Base-by-base conservation (phyloP, 2,888 invertebrate species). In the Lasioglossum oenotherae region DNA sequence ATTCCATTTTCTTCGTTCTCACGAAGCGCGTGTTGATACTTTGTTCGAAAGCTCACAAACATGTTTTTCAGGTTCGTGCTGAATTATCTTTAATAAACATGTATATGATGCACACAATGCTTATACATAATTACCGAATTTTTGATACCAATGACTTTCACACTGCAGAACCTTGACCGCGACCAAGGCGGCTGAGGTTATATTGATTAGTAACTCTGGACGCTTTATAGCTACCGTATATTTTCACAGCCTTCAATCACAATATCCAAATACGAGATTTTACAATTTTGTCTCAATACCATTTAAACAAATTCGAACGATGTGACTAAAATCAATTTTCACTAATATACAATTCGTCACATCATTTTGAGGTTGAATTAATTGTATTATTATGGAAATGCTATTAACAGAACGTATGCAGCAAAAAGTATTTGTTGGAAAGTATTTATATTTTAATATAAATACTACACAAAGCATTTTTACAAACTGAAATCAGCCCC, bases 141-240 rank as follows among this genome's bases (percentile, higher is more conserved):
- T 78, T 77, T 27, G 72, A n/a, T 35, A 27, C 38, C 38, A 41
- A 5, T 72, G 53, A 35, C 82, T 76, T 81, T 85, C 49, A 41
- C 16, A 44, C 14, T 73, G 57, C 4, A 12, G 53, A 69, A 76
- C 87, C 81, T 82, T 88, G 90, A 86, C 77, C 83, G 74, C 69
- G 46, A 78, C 72, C 74, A 83, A 89, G 35, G 46, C 74, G 53
- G 38, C 27, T 35, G 27, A 81, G 69, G 35, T 71, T 72, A 38
- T 71, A 71, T 71, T 71, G 71, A 71, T 71, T 41, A 14, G 71
- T 41, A 41, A 71, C 71, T 41, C 71, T 10, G 35, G 31, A 31
- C n/a, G n/a, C 31, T 64, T 31, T 71, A 71, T 71, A 71, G 41
- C 14, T 71, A n/a, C 23, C n/a, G 3, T 38, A 12, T 23, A 38